Percentiles rank a stretch among this genome's conserved stretches.
Conservation (phyloP, 2,113 vertebrate genomes). For the Platanista minor region DNA sequence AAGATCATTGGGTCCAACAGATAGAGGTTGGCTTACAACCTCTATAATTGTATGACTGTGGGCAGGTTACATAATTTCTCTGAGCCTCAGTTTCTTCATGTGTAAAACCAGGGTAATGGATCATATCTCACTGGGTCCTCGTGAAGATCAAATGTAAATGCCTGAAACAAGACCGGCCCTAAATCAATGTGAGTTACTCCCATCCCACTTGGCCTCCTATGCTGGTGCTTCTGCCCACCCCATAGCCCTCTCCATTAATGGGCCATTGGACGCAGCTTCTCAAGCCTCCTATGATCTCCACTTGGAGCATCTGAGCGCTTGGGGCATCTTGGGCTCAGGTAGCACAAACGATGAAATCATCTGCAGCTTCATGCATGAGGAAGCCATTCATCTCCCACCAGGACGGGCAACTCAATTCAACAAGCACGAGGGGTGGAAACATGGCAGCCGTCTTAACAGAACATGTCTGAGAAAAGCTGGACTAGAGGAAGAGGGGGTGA, state of each 20-base stretch:
- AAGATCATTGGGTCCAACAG: not conserved
- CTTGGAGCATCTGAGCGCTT: not conserved
- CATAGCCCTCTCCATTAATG: not conserved
- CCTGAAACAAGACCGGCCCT: not conserved
- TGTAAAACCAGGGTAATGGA: not conserved
- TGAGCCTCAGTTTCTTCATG: not conserved
- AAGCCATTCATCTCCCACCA: constrained; percentile 66
- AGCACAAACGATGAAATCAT: constrained; percentile 63
- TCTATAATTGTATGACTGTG: not conserved
- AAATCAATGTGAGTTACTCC: not conserved
- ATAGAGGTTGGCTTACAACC: not conserved
- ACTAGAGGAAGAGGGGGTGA: not conserved
- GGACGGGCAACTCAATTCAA: constrained; percentile 64
- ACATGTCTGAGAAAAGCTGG: not conserved
- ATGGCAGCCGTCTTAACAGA: not conserved
- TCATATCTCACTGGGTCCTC: not conserved
- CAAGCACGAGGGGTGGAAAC: not conserved
- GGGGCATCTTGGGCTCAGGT: constrained; percentile 30
- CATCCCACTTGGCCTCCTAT: not conserved
- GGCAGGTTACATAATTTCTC: not conserved
- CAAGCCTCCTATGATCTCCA: not conserved
- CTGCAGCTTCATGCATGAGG: constrained; percentile 67
- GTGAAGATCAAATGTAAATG: not conserved
- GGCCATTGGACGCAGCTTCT: not conserved
- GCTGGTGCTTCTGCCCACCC: not conserved